Evolutionary conservation across 2,113 vertebrate species (phyloP).

Genomic region (rabbit (Oryctolagus cuniculus)): DNA sequence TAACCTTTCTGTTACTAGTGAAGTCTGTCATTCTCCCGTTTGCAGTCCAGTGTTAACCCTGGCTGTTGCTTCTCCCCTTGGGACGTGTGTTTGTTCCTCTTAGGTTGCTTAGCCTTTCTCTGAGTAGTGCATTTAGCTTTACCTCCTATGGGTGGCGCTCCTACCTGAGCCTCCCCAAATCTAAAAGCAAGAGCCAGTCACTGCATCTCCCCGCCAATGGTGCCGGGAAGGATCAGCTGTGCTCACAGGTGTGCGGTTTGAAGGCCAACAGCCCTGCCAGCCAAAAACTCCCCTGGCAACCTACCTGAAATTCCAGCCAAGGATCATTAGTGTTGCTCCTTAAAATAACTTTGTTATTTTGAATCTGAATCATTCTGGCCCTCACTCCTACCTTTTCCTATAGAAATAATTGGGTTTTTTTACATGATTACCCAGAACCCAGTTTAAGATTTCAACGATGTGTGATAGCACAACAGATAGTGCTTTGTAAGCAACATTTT

Average conservation of each 20-base stretch:
- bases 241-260: constrained; percentile 48
- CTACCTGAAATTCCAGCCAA: constrained; percentile 66
- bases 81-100: not conserved
- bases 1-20: not conserved
- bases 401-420: constrained; percentile 58
- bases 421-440: constrained; percentile 40
- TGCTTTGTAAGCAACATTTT: not conserved
- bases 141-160: constrained; percentile 67
- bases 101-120: not conserved
- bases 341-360: constrained; percentile 75
- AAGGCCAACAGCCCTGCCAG: constrained; percentile 36
- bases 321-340: constrained; percentile 69
- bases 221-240: not conserved
- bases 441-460: constrained; percentile 58
- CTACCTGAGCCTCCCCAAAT: constrained; percentile 8
- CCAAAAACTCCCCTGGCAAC: constrained; percentile 57
- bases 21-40: not conserved
- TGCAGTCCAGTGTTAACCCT: not conserved
- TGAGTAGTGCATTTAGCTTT: not conserved
- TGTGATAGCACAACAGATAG: not conserved
- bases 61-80: not conserved
- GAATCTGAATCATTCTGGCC: constrained; percentile 44
- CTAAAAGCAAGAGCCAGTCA: not conserved
- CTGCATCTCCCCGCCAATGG: not conserved
- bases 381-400: constrained; percentile 8